Conservation (phyloP, 1,140 invertebrate genomes). For the Parasteatoda tepidariorum region DNA sequence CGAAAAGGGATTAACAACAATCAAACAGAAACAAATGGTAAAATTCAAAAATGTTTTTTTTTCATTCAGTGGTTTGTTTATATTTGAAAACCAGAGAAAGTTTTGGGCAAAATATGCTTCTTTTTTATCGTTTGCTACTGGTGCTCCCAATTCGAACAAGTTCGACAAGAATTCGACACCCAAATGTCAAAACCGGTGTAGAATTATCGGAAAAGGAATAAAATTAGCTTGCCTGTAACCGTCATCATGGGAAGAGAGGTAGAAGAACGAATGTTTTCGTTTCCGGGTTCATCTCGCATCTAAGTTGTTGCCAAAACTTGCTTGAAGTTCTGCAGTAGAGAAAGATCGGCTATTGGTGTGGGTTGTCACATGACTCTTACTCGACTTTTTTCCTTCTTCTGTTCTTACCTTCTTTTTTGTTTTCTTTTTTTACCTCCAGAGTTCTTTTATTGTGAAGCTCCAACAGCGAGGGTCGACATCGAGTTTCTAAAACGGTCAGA, state of each 20-base stretch:
- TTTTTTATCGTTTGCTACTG: neutral
- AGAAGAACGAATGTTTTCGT: neutral
- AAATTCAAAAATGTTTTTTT: neutral
- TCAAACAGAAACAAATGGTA: neutral
- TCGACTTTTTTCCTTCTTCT: conserved; percentile 17
- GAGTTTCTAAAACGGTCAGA: conserved; percentile 51
- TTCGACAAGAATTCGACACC: neutral
- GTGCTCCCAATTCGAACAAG: neutral
- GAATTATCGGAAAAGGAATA: neutral
- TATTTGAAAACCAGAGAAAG: neutral
- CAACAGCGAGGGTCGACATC: conserved; percentile 33
- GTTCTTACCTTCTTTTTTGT: neutral
- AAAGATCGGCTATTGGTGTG: conserved; percentile 26
- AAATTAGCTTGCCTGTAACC: neutral
- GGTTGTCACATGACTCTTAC: conserved; percentile 24
- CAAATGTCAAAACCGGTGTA: neutral
- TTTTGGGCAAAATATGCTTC: neutral
- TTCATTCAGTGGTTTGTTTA: neutral
- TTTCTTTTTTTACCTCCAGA: neutral
- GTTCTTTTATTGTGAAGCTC: conserved; percentile 39
- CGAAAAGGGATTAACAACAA: neutral
- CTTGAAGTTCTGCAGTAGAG: conserved; percentile 5
- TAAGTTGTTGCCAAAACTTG: conserved; percentile 54
- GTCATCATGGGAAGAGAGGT: neutral
- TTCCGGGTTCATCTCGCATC: conserved; percentile 54